These are phyloP conservation scores for Lepus oiostolus DNA, from an alignment of 2,797 vertebrate genomes.

Conservation along the genomic window DNA sequence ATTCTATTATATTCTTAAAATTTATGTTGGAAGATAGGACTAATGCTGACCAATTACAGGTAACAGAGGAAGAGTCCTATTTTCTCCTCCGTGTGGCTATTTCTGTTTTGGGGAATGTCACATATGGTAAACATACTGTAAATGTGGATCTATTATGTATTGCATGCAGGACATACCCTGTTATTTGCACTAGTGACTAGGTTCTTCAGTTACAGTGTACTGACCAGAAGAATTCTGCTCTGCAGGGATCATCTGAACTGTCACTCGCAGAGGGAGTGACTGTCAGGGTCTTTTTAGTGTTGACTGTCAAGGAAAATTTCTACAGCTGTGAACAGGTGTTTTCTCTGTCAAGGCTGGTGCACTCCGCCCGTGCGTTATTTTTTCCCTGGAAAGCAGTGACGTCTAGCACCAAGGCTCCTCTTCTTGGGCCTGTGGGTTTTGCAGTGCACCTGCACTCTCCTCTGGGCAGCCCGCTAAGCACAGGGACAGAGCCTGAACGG, in stretches of 20 bases:
- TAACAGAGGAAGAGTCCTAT: neutral
- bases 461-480: conserved; percentile 74
- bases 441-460: neutral
- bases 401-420: conserved; percentile 54
- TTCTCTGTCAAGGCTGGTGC: conserved; percentile 69
- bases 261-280: neutral
- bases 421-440: conserved; percentile 57
- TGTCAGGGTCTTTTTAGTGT: conserved; percentile 65
- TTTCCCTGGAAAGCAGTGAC: conserved; percentile 12
- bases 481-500: conserved; percentile 49
- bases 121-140: neutral
- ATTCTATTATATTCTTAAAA: conserved; percentile 45
- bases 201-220: neutral
- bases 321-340: conserved; percentile 59
- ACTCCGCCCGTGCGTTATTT: conserved; percentile 38
- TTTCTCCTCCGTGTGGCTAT: neutral
- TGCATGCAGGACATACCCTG: neutral
- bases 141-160: neutral
- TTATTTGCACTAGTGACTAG: neutral
- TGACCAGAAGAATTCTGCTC: neutral
- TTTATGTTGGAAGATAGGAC: neutral
- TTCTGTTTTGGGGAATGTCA: neutral
- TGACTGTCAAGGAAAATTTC: conserved; percentile 62
- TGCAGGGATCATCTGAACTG: conserved; percentile 10
- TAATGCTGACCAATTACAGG: conserved; percentile 9